Evolutionary conservation across 2,113 vertebrate species (phyloP).

Genomic region (Laticauda laticaudata): DNA sequence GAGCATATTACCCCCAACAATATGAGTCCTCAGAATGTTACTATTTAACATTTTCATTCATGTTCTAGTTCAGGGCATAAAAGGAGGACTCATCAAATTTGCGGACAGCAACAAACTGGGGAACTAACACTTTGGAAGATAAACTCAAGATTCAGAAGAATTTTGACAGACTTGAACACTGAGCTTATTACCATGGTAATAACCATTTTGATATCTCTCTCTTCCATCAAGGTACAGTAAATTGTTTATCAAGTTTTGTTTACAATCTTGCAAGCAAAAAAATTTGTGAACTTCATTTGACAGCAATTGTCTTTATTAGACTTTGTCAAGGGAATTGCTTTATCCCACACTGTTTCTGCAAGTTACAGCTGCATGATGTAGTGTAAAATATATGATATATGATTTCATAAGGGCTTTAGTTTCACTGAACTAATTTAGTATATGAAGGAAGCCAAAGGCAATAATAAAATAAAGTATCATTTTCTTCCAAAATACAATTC

Average conservation of each 20-base stretch:
- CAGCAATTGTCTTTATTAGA: neutral
- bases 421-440: conserved; percentile 45
- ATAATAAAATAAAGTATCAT: conserved; percentile 17
- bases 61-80: too few relatives aligned
- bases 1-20: too few relatives aligned
- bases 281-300: conserved; percentile 4
- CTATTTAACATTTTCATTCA: too few relatives aligned
- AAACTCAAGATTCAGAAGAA: neutral
- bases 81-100: too few relatives aligned
- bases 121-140: too few relatives aligned
- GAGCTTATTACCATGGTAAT: neutral
- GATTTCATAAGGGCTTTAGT: conserved; percentile 14
- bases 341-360: conserved; percentile 9
- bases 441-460: conserved; percentile 19
- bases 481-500: conserved; percentile 29
- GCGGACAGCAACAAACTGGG: too few relatives aligned
- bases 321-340: conserved; percentile 19
- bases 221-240: neutral
- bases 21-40: too few relatives aligned
- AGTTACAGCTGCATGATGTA: conserved; percentile 12
- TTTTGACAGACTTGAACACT: neutral
- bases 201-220: neutral
- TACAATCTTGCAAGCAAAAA: neutral
- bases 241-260: conserved; percentile 6
- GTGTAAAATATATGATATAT: neutral